A percentile compares a stretch with the other conserved stretches of the same genome.
Evolutionary conservation across 2,113 vertebrate genomes (phyloP).

Genomic region (Odontophorus gujanensis): DNA sequence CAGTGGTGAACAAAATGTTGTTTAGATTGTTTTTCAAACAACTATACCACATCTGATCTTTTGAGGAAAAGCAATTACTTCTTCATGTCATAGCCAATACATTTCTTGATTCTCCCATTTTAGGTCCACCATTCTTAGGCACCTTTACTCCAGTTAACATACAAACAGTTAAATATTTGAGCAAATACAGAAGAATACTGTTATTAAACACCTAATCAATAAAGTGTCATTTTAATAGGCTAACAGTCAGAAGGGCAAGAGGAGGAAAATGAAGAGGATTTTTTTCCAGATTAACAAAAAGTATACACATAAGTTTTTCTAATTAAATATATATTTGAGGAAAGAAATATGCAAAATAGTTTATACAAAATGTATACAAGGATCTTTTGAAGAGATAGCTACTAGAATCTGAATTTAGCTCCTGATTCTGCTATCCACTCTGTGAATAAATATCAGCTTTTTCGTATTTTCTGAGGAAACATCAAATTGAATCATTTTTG

Average conservation of each 20-base stretch:
- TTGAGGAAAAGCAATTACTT: slow-evolving; percentile 76
- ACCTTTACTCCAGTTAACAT: slow-evolving; percentile 23
- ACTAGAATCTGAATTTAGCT: slow-evolving; percentile 49
- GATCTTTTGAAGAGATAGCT: slow-evolving; percentile 43
- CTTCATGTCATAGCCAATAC: slow-evolving; percentile 73
- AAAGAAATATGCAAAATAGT: slow-evolving; percentile 49
- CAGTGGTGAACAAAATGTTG: slow-evolving; percentile 77
- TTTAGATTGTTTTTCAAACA: slow-evolving; percentile 75
- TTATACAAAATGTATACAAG: slow-evolving; percentile 56
- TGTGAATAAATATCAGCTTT: slow-evolving; percentile 53
- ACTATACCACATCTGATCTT: slow-evolving; percentile 59
- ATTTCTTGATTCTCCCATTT: slow-evolving; percentile 68
- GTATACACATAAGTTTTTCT: not conserved
- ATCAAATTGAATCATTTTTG: slow-evolving; percentile 50
- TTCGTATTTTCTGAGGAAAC: slow-evolving; percentile 61
- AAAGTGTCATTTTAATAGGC: slow-evolving; percentile 60
- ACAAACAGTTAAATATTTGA: slow-evolving; percentile 70
- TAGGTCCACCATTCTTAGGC: slow-evolving; percentile 25
- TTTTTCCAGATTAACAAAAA: slow-evolving; percentile 46
- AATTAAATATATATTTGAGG: slow-evolving; percentile 42
- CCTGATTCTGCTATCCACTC: slow-evolving; percentile 53
- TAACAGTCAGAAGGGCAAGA: not conserved
- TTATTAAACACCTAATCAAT: slow-evolving; percentile 71
- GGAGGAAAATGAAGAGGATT: not conserved
- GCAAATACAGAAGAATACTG: slow-evolving; percentile 27